These are phyloP conservation scores for Drosophila parvula DNA, from an alignment of 1,140 invertebrate genomes.

Conservation along the genomic window DNA sequence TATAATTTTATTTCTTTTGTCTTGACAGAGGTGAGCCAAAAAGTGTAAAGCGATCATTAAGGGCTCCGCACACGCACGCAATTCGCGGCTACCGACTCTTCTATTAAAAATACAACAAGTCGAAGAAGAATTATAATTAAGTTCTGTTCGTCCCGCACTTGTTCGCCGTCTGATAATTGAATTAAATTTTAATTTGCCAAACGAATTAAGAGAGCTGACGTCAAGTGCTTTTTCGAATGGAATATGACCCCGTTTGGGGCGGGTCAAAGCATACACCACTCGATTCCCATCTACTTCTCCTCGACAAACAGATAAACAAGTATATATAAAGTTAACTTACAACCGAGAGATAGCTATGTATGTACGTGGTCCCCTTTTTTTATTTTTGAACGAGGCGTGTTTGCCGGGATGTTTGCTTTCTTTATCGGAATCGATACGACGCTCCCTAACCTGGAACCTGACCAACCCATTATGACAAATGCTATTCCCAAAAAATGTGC, in stretches of 20 bases:
- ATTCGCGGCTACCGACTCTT: neutral
- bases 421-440: conserved; percentile 41
- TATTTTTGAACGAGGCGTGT: conserved; percentile 44
- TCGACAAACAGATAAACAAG: neutral
- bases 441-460: conserved; percentile 20
- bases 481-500: neutral
- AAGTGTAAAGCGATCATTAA: conserved; percentile 68
- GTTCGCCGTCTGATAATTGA: conserved; percentile 58
- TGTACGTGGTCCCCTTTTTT: conserved; percentile 23
- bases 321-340: no score
- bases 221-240: conserved; percentile 30
- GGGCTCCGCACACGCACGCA: conserved; percentile 15
- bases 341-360: conserved; percentile 2
- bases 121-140: conserved; percentile 44
- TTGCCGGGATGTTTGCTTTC: conserved; percentile 62
- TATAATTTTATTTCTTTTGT: conserved; percentile 1
- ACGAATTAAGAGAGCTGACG: conserved; percentile 55
- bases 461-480: conserved; percentile 43
- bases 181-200: conserved; percentile 76
- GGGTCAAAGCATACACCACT: conserved; percentile 29
- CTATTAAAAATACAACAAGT: neutral
- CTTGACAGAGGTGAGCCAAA: conserved; percentile 7
- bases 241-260: conserved; percentile 6
- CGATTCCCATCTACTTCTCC: neutral
- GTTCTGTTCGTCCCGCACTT: conserved; percentile 21